Evolutionary conservation across 2,797 vertebrate species (phyloP), one percentile per base, ranked within the genome.

Genomic region (Danio choprae): DNA sequence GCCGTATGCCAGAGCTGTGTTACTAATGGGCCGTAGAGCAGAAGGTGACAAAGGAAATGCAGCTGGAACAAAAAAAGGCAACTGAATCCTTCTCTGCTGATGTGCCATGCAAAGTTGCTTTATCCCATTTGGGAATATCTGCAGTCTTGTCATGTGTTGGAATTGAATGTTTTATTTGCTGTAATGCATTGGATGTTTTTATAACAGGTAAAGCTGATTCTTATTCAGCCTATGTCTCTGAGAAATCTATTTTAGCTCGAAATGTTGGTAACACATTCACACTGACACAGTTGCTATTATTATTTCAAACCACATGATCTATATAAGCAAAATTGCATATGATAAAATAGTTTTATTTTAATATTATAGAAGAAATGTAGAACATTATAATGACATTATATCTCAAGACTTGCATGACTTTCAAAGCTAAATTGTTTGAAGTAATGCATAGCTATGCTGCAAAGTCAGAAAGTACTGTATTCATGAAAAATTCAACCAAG

Each of bases 21-120:
- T 22, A 8, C 40, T 64, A 74, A 53, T 70, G 48, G 36, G 40
- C 20, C 7, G 50, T 68, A 76, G 41, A 70, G 75, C 40, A 29
- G 51, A 80, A 53, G 56, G 55, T 77, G 77, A 74, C 63, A 59
- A 58, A 69, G 40, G 16, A 53, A 74, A 64, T 76, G 79, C 29
- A 40, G 53, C 46, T 50, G 38, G 36, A 43, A 51, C 43, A 15
- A 80, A 62, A 58, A 82, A 38, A n/a, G 9, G 56, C 6, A 22
- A 18, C 59, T 71, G 43, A 62, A 71, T 63, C 58, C n/a, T 64
- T 48, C 20, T 46, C 1, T 56, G 10, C 7, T 38, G 22, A 58
- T 67, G 16, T 46, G 7, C 22, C 36, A 40, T 18, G 63, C 46
- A 15, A 46, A 44, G 18, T 29, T 10, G 20, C 41, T 65, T 36